A percentile compares a stretch with the other conserved stretches of the same genome.
These are phyloP conservation scores for Phycodurus eques DNA, from an alignment of 2,113 vertebrate species.

Conservation along the genomic window DNA sequence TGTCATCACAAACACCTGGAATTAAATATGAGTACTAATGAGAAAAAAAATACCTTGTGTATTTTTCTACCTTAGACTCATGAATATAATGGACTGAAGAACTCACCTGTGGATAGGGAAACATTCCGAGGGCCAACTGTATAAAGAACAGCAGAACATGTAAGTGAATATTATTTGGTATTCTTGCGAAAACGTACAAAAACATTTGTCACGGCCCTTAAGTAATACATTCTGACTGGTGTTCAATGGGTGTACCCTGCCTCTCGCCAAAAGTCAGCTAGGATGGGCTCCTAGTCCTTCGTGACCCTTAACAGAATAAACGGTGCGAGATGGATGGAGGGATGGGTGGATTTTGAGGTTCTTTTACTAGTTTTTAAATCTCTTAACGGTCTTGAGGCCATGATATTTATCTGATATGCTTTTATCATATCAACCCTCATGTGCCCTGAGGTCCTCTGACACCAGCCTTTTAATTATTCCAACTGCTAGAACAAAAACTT, in stretches of 20 bases:
- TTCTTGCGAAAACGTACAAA: not conserved
- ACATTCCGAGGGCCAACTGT: constrained; percentile 96
- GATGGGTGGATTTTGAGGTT: not conserved
- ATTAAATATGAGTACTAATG: too few species aligned
- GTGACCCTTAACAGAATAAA: constrained; percentile 5
- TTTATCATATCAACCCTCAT: too few species aligned
- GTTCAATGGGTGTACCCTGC: not conserved
- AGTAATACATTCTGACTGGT: not conserved
- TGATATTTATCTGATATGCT: too few species aligned
- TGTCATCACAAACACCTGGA: too few species aligned
- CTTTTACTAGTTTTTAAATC: too few species aligned
- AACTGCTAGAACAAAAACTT: too few species aligned
- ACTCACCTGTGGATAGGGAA: constrained; percentile 99
- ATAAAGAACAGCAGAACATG: constrained; percentile 70
- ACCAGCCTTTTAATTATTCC: too few species aligned
- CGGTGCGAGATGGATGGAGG: constrained; percentile 15
- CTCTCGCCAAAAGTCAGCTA: not conserved
- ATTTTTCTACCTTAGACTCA: too few species aligned
- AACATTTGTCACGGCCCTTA: not conserved
- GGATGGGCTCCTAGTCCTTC: not conserved
- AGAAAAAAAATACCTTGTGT: too few species aligned
- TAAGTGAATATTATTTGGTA: not conserved
- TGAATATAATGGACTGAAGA: constrained; percentile 23
- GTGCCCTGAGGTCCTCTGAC: too few species aligned
- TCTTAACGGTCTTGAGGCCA: too few species aligned